Base-by-base conservation (phyloP, 2,113 vertebrate species). In the Alligator mississippiensis region DNA sequence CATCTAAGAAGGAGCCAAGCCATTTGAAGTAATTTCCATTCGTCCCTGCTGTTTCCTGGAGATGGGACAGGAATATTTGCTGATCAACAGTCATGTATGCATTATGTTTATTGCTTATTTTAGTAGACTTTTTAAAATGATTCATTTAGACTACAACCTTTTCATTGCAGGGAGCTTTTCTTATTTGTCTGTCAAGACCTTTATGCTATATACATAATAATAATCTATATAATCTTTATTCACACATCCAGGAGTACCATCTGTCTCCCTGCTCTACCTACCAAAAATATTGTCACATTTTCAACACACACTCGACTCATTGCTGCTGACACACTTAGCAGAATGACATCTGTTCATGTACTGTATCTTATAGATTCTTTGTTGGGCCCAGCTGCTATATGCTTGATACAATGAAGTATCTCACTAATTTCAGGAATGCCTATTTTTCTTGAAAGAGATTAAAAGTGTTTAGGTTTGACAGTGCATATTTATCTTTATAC, bases 391-490 rank as follows among this genome's bases (percentile, higher is more conserved):
- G 70, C 78, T 87, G 87, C 84, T 61, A 62, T 21, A 70, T 21
- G 63, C 81, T 82, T 95, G 84, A 85, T 84, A 89, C 19, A 93
- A 59, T 90, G 58, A 93, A 91, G 24, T 87, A 79, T 78, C 87
- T 28, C 22, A 91, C 70, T 82, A 79, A 61, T 66, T 83, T 58
- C 80, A 79, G 55, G 80, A 87, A 57, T 75, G 76, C 76, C 77
- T 57, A 55, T 88, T 96, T 82, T 93, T 76, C 79, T 93, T 34
- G n/a, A 55, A 85, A 77, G 77, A 82, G 76, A 79, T 70, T 82
- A 88, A 60, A 78, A 59, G 28, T 30, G 19, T 61, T 94, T 93
- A 72, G 25, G n/a, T 76, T 85, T 84, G 77, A 85, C 18, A 82
- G 59, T 78, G 28, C 84, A 25, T 59, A 77, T 55, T 95, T 88